Base-by-base conservation (phyloP, 2,113 vertebrate species). In the Pterocles gutturalis region DNA sequence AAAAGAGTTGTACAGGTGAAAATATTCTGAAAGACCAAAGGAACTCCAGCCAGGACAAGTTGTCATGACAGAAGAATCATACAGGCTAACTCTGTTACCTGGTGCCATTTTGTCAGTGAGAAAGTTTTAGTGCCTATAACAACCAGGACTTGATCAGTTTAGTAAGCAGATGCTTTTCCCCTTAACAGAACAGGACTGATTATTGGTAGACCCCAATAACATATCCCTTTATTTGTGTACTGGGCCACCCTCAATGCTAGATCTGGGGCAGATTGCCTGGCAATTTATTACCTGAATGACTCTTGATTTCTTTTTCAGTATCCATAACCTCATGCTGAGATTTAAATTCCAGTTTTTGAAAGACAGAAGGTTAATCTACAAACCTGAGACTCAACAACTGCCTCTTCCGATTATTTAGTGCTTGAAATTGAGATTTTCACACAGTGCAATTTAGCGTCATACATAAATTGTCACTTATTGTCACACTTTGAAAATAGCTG, bases 391-490 rank as follows among this genome's bases (percentile, higher is more conserved):
- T 87, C 86, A 72, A 57, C 55, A 71, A 28, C 12, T 83, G 33
- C 86, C 69, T 72, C 46, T 92, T 89, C 43, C 72, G 64, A 67
- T 81, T 78, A 71, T 41, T 81, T 82, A 89, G 89, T 84, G 80
- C 82, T 80, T 62, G 58, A 91, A 96, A 93, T 36, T 57, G 76
- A 96, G 79, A 89, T 53, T 87, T 83, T 53, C n/a, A 93, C 82
- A 80, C 57, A 95, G 89, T 81, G 83, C 93, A 97, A 65, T 75
- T 61, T 45, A 95, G 86, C 94, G 93, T 95, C 70, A 84, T 14
- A 91, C 34, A 80, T 16, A 89, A 90, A 83, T 87, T 54, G 38
- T 69, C 53, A 58, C 61, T 33, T 20, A 48, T 41, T 64, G 58
- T 29, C 82, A 73, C 57, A 48, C 53, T 72, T 73, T 33, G 12